Evolutionary conservation across 2,113 vertebrate species (phyloP).

Genomic region (Tragelaphus imberbis): DNA sequence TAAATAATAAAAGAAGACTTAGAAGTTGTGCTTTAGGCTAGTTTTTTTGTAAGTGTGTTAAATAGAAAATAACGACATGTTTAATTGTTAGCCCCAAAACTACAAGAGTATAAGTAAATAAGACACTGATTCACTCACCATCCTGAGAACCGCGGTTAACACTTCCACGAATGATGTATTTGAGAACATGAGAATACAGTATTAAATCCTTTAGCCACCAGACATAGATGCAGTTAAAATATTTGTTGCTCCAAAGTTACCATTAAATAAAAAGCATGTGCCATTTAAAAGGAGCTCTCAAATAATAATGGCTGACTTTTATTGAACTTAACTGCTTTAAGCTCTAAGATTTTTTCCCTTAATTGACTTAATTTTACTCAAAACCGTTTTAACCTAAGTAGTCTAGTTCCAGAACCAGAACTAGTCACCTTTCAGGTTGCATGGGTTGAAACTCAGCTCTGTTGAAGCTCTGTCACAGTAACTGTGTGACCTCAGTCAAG

Average conservation of each 20-base stretch:
- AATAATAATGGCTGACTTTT: background rate
- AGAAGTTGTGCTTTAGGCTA: background rate
- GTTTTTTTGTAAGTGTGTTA: conserved; percentile 1
- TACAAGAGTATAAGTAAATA: background rate
- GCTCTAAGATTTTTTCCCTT: background rate
- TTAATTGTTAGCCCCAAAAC: background rate
- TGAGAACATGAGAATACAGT: background rate
- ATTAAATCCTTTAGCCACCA: background rate
- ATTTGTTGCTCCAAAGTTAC: background rate
- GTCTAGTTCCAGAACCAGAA: background rate
- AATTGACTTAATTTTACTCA: background rate
- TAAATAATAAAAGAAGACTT: background rate
- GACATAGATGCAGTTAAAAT: background rate
- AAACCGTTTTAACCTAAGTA: background rate
- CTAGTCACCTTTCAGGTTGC: background rate
- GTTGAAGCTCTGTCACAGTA: background rate
- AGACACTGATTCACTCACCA: background rate
- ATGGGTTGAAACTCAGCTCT: background rate
- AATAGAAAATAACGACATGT: background rate
- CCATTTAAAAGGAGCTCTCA: background rate
- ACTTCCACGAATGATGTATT: background rate
- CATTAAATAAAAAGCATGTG: background rate
- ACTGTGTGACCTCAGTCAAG: background rate
- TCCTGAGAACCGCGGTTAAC: background rate
- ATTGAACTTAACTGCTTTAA: background rate